Conservation (phyloP, 23 tunicate genomes). For the Ascidia mentula region DNA sequence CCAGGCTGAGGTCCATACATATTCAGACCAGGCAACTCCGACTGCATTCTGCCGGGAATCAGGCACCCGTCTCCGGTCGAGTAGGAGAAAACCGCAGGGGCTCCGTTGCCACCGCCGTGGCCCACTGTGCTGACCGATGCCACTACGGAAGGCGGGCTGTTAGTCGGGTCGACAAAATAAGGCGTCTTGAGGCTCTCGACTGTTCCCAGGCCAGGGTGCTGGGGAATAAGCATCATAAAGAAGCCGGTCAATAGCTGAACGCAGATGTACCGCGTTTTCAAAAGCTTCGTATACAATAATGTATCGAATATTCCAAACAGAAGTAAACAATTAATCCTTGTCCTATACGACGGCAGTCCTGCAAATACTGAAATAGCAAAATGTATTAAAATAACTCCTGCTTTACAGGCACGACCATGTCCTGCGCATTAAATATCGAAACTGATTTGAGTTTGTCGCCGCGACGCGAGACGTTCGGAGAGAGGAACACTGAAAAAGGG, state of each 20-base stretch:
- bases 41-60: conserved; percentile 78
- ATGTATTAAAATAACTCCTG: not conserved
- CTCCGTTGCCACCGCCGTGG: conserved; percentile 16
- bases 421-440: not conserved
- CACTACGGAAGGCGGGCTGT: conserved; percentile 33
- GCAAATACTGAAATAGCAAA: too few relatives aligned
- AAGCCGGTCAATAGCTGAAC: conserved; percentile 4
- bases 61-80: conserved; percentile 66
- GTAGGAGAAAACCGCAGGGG: conserved; percentile 22
- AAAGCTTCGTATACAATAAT: too few relatives aligned
- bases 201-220: conserved; percentile 54
- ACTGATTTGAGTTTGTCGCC: not conserved
- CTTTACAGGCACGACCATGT: too few relatives aligned
- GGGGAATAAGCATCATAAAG: conserved; percentile 76
- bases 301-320: conserved; percentile 1
- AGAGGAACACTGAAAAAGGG: not conserved
- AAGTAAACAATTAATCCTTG: too few relatives aligned
- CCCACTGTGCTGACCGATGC: conserved; percentile 32
- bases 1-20: conserved; percentile 84
- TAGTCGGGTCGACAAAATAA: conserved; percentile 30
- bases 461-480: not conserved
- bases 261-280: not conserved
- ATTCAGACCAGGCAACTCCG: conserved; percentile 68
- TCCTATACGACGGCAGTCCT: too few relatives aligned
- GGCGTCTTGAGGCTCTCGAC: conserved; percentile 44